Conservation (phyloP, 2,113 vertebrate species). For the Anhinga anhinga region DNA sequence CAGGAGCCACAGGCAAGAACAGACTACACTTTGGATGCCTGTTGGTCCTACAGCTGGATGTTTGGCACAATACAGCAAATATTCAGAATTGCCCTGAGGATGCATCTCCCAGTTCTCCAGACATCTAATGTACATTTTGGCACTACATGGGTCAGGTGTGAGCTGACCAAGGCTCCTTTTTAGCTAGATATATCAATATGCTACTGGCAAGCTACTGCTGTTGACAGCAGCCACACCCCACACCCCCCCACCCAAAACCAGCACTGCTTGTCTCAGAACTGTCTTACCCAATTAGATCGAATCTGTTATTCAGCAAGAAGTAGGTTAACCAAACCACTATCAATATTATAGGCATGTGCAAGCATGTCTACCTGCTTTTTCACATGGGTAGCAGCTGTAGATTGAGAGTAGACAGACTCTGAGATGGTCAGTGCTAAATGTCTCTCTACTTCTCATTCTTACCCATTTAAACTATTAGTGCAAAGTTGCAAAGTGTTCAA, state of each 20-base stretch:
- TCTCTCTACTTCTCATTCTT: neutral
- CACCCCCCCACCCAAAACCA: neutral
- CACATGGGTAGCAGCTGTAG: neutral
- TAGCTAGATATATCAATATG: neutral
- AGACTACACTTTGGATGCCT: neutral
- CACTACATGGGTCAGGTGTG: neutral
- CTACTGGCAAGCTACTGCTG: neutral
- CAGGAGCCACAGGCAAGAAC: neutral
- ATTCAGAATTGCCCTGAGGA: neutral
- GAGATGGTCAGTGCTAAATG: neutral
- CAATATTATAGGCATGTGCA: neutral
- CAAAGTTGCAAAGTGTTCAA: neutral
- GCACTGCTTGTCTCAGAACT: slow-evolving; percentile 27
- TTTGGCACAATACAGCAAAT: neutral
- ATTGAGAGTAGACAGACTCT: neutral
- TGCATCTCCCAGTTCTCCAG: neutral
- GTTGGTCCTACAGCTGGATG: neutral
- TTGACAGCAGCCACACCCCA: neutral
- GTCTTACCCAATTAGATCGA: neutral
- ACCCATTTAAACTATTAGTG: neutral
- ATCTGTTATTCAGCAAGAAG: neutral
- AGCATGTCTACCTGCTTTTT: neutral
- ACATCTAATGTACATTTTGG: neutral
- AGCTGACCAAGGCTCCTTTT: neutral
- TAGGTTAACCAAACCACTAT: slow-evolving; percentile 26